These are phyloP conservation scores for Drosophila pandora DNA, from an alignment of 1,140 invertebrate genomes.

Conservation along the genomic window DNA sequence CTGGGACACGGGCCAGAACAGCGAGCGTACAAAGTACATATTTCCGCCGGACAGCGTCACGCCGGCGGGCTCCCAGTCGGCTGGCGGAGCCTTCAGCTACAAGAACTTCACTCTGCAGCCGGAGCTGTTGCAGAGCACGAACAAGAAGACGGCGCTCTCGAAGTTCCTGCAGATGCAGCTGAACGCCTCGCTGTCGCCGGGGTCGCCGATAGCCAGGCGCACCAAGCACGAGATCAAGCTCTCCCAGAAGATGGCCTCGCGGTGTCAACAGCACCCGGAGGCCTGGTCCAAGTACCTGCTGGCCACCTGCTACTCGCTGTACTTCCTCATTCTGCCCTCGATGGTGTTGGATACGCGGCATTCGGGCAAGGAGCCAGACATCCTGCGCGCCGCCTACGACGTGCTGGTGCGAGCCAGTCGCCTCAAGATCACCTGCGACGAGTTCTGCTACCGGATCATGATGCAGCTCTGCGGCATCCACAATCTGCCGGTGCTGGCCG, in stretches of 20 bases:
- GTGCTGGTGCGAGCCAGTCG: constrained; percentile 94
- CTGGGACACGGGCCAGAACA: constrained; percentile 87
- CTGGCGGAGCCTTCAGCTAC: constrained; percentile 83
- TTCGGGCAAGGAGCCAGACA: constrained; percentile 89
- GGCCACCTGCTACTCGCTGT: constrained; percentile 96
- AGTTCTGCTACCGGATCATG: constrained; percentile 98
- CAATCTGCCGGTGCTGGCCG: constrained; percentile 96
- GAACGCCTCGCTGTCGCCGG: constrained; percentile 87
- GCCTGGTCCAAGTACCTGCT: constrained; percentile 96
- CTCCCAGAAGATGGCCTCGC: constrained; percentile 94
- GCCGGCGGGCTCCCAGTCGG: constrained; percentile 19
- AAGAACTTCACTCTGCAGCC: constrained; percentile 85
- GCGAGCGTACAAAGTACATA: constrained; percentile 97
- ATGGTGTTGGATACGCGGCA: constrained; percentile 85
- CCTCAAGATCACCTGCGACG: constrained; percentile 93
- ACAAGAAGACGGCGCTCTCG: constrained; percentile 79
- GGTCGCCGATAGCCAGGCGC: constrained; percentile 94
- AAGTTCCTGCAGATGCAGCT: constrained; percentile 80
- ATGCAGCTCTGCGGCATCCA: constrained; percentile 99
- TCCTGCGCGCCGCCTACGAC: constrained; percentile 93
- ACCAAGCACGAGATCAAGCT: constrained; percentile 97
- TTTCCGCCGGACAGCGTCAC: constrained; percentile 92
- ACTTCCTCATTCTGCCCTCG: constrained; percentile 97
- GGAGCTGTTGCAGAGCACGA: constrained; percentile 83
- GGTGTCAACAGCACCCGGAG: constrained; percentile 90